Conservation (phyloP, 2,797 vertebrate genomes). For the Pteronotus mesoamericanus region DNA sequence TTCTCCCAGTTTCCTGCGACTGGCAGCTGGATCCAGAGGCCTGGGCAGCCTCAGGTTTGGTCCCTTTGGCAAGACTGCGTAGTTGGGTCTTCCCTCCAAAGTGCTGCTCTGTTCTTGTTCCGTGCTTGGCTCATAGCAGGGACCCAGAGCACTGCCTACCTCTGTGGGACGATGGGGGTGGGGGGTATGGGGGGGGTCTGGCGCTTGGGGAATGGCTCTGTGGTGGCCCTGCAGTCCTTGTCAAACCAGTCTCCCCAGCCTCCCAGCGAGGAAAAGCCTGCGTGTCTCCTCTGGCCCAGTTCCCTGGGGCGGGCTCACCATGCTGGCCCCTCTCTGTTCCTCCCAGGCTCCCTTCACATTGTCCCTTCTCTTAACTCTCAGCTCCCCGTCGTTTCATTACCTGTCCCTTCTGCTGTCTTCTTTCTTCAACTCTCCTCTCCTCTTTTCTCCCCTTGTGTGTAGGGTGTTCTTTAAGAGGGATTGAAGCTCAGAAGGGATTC, state of each 20-base stretch:
- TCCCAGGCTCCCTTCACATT: neutral
- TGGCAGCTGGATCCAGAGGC: neutral
- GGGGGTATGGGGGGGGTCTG: no score
- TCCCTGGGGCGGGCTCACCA: neutral
- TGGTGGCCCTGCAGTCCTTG: neutral
- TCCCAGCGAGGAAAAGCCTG: neutral
- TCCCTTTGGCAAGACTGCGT: neutral
- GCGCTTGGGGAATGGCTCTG: neutral
- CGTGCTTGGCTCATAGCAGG: neutral
- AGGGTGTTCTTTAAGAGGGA: neutral
- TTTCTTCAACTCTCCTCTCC: neutral
- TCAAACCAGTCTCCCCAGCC: neutral
- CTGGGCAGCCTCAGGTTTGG: neutral
- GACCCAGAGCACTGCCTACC: neutral
- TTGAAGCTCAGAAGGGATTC: no score
- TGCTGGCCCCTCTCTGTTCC: neutral
- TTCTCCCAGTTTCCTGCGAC: neutral
- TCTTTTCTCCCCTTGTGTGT: neutral
- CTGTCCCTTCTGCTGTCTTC: neutral
- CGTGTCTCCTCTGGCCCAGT: neutral
- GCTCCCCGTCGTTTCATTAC: neutral
- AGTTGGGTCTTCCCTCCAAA: neutral
- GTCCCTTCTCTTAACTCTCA: neutral
- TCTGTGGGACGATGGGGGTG: neutral
- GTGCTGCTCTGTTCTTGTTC: neutral